Evolutionary conservation across 2,113 vertebrate species (phyloP), one percentile per base, ranked within the genome.

Genomic region (Solenodon paradoxus): DNA sequence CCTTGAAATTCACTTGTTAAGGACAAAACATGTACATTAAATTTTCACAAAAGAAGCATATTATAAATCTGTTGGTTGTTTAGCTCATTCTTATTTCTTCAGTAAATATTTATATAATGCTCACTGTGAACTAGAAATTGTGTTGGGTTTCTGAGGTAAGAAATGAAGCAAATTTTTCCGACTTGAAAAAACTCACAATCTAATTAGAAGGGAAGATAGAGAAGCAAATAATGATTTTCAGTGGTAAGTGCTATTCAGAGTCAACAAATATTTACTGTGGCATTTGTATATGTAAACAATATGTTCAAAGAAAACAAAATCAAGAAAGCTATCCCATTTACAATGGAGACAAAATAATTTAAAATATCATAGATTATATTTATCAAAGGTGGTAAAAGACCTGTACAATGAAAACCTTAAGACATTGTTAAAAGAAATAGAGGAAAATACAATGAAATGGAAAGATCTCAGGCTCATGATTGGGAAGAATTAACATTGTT

Each of bases 1-100:
- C 94, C 11, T 86, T 75, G 45, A 84, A 83, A 71, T 85, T 81
- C 35, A 51, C 71, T 81, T 72, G 40, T 72, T 59, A 83, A 59
- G 49, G 79, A 92, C 28, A 90, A 69, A 75, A 59, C 8, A 77
- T 40, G 57, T 42, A 88, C 7, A 78, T 88, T 93, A 51, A 88
- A 77, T 86, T 90, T 64, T 87, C 59, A 79, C 30, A 45, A 81
- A 55, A 47, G 11, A 74, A 82, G 61, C 26, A 81, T 40, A 84
- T 83, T 88, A 80, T 74, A 74, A 90, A 66, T 59, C 8, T 78
- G 68, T 22, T 45, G 32, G 47, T 72, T 72, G 15, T 72, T 89
- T 92, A 90, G 66, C 35, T 80, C 55, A 85, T 90, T 40, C 19
- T 80, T 35, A 69, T 71, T 81, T 38, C 55, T 95, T 91, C 20